Base-by-base conservation (phyloP, 2,113 vertebrate genomes). In the Benitochromis conjunctus region DNA sequence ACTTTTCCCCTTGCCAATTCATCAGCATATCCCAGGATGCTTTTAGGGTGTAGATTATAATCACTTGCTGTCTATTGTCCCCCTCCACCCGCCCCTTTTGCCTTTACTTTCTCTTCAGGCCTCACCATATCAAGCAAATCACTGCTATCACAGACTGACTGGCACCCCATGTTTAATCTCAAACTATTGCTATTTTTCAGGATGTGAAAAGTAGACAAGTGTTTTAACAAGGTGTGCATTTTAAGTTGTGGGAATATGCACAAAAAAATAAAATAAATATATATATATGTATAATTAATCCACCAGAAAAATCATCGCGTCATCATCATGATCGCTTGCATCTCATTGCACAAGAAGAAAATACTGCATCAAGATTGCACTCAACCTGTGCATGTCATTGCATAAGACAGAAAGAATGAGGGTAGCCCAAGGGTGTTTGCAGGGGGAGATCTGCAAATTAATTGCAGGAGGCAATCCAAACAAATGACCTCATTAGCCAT, bases 401-500 rank as follows among this genome's bases (percentile, higher is more conserved):
- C 86, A 21, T 90, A 83, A 90, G 34, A 88, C 60, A 41, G 62
- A 83, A 76, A 54, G 80, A 88, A 62, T 12, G 29, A 79, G 84
- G 46, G 84, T 60, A 18, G 11, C 82, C 46, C 19, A 1, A 46
- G 34, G 34, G 79, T 43, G 56, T 58, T 83, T 86, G 86, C 82
- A 79, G 84, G 71, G 66, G 64, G 80, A 77, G 87, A 91, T 92
- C 74, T 91, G 80, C 66, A 89, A 87, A 92, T 88, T 91, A 95
- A 95, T 94, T 94, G 90, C 80, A 82, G 31, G 2, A 74, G 83
- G 19, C 29, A 69, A 86, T 94, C 86, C 87, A 89, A 92, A 83
- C 46, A 51, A 82, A 89, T 53, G 93, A 26, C 90, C 94, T 91
- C 94, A 91, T 95, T 95, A 95, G 87, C 86, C 48, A 29, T 92